Evolutionary conservation across 2,113 vertebrate species (phyloP), one percentile per base, ranked within the genome.

Genomic region (Onychostruthus taczanowskii): DNA sequence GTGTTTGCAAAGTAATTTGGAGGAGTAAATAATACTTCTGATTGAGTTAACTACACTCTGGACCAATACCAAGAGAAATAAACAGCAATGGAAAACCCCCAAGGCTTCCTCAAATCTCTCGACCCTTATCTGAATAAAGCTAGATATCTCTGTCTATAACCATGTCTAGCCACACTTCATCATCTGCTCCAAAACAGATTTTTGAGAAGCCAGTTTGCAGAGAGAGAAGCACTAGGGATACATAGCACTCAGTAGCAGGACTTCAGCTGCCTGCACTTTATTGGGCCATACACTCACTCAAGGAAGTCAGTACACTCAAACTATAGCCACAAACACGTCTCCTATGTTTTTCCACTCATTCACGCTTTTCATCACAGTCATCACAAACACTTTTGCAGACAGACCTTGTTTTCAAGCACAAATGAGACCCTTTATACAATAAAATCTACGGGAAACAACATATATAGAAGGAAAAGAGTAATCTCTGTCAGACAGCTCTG

Each of bases 11-110:
- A 76, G 58, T 56, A 91, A 75, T 92, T 91, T 79, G 20, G 44
- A 78, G 16, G 10, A 89, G 58, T 83, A 94, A 93, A 87, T 91
- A 97, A 73, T 53, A 76, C 58, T 91, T 41, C 26, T 87, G 46
- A 82, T 61, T 68, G 74, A 67, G 41, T 79, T 91, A 95, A 87
- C 41, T 46, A 28, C 59, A 33, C 21, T 67, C 62, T 75, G 39
- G 46, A 44, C 55, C 28, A 76, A 58, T 9, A 83, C 7, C 21
- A 92, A 47, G 14, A 90, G 72, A 92, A 93, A 92, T 80, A 90
- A 93, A 73, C 9, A 55, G 46, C 7, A 66, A n/a, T 43, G 5
- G 17, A 94, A 83, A 44, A 85, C 68, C 66, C 46, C 35, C 41
- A 79, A 87, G 47, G n/a, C 22, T 72, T 91, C 20, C 33, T 72